phyloP scores from a whole-genome alignment of 2,797 vertebrate species.

The Betta splendens region DNA sequence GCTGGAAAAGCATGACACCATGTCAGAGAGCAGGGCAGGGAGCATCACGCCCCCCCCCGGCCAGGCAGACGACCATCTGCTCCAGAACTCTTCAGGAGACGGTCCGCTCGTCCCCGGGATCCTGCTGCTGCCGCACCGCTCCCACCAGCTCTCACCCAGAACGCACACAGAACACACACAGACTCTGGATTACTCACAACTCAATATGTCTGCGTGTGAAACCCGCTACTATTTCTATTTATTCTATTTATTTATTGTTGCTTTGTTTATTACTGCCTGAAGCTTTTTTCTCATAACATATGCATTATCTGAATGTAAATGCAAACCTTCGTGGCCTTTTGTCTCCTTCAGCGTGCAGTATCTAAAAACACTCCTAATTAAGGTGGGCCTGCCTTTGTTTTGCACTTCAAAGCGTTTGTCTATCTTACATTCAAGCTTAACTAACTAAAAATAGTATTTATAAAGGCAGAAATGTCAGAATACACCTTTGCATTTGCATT shows the following conservation, averaged over 20 bases:
- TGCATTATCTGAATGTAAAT: constrained; percentile 3
- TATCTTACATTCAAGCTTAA: constrained; percentile 1
- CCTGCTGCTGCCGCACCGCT: constrained; percentile 25
- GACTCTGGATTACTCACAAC: neutral
- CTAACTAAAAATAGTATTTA: constrained; percentile 4
- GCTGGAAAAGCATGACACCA: constrained; percentile 52
- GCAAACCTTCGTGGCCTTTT: constrained; percentile 1
- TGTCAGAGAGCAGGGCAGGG: constrained; percentile 61
- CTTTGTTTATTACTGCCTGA: neutral
- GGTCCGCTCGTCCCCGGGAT: constrained; percentile 33
- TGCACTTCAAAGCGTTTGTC: neutral
- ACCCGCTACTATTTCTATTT: constrained; percentile 6
- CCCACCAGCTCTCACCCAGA: neutral
- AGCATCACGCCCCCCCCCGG: constrained; percentile 23
- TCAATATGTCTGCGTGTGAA: constrained; percentile 4
- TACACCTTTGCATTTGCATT: neutral
- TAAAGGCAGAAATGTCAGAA: constrained; percentile 1
- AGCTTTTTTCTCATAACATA: constrained; percentile 1
- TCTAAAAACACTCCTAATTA: neutral
- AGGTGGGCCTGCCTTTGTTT: neutral
- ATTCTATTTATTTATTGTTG: too few species aligned
- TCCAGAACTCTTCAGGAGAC: constrained; percentile 48
- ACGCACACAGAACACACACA: neutral
- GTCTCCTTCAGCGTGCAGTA: constrained; percentile 1
- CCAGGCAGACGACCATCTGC: constrained; percentile 68